phyloP scores from a whole-genome alignment of 2,113 vertebrate species.

The Fulmarus glacialis region DNA sequence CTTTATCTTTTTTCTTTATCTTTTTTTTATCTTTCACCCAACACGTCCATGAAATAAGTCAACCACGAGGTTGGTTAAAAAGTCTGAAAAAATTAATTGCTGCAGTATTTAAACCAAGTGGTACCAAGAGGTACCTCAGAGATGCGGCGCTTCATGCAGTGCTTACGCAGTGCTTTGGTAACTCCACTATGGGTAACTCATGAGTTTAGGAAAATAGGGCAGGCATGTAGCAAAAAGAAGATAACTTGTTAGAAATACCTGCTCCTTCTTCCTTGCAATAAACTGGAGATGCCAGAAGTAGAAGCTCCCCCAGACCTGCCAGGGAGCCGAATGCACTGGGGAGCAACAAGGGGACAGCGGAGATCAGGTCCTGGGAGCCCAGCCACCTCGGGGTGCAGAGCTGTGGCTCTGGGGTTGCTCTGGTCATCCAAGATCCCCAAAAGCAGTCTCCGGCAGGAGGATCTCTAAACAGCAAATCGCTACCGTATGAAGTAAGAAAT shows the following conservation, averaged over 20 bases:
- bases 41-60: background rate
- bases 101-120: background rate
- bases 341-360: background rate
- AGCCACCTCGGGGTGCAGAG: fast-evolving
- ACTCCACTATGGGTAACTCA: fast-evolving
- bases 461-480: background rate
- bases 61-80: background rate
- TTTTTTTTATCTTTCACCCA: background rate
- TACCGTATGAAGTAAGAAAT: background rate
- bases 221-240: background rate
- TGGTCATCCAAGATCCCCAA: background rate
- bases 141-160: background rate
- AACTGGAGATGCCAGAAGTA: background rate
- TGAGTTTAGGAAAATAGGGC: background rate
- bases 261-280: background rate
- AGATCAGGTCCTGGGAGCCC: background rate
- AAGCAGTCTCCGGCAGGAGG: background rate
- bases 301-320: background rate
- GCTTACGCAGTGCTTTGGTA: background rate
- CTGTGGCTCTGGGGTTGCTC: background rate
- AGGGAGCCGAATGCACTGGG: fast-evolving
- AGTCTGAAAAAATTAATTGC: background rate
- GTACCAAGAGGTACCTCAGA: background rate
- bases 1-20: background rate
- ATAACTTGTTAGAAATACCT: background rate